These are phyloP conservation scores for Sesamia inferens DNA, from an alignment of 2,888 invertebrate genomes.

Conservation along the genomic window DNA sequence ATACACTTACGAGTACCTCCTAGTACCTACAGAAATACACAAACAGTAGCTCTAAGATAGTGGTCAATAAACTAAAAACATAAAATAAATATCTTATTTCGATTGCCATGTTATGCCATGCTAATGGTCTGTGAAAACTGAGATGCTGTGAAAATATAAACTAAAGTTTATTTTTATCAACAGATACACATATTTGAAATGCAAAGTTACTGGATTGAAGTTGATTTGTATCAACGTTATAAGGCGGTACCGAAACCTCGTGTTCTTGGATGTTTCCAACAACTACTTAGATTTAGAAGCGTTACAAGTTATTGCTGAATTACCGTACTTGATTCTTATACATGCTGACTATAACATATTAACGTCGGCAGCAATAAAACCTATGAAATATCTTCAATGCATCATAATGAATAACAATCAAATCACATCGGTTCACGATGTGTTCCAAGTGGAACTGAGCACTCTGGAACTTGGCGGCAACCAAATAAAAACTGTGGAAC, in stretches of 20 bases:
- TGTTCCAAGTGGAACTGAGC: constrained; percentile 89
- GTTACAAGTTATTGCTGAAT: constrained; percentile 84
- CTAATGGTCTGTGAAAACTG: too few relatives aligned
- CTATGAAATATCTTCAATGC: constrained; percentile 91
- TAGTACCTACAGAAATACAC: too few relatives aligned
- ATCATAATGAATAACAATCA: constrained; percentile 89
- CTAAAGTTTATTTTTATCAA: constrained; percentile 22
- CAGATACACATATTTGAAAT: constrained; percentile 91
- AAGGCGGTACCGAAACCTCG: constrained; percentile 87
- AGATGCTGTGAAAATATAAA: too few relatives aligned
- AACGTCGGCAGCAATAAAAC: constrained; percentile 84
- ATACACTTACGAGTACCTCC: too few relatives aligned
- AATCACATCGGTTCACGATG: constrained; percentile 86
- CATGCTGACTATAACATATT: constrained; percentile 90
- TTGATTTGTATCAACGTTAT: constrained; percentile 89
- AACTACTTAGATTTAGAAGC: constrained; percentile 86
- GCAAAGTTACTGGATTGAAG: constrained; percentile 84
- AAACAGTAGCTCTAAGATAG: too few relatives aligned
- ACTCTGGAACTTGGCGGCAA: constrained; percentile 90
- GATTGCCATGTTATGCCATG: too few relatives aligned
- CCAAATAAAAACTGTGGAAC: constrained; percentile 76
- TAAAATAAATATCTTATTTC: too few relatives aligned
- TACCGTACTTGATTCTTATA: constrained; percentile 89
- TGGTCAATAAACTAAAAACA: too few relatives aligned
- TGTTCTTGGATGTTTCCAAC: constrained; percentile 90